A percentile compares a stretch with the other conserved stretches of the same genome.
Conservation (phyloP, 2,888 invertebrate species). For the Phasia obesa region DNA sequence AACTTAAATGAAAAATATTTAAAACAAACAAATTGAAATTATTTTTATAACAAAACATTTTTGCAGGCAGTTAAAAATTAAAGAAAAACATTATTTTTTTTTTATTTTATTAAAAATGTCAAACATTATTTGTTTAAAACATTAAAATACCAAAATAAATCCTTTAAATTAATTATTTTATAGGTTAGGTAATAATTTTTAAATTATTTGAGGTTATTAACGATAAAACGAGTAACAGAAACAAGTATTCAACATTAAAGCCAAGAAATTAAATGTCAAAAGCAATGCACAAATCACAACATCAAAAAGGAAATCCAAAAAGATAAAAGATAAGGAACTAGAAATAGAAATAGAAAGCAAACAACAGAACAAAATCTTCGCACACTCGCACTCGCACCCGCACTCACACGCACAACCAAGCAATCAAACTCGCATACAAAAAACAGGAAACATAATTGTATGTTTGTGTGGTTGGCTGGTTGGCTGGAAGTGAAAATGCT, state of each 20-base stretch:
- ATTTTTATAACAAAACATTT: conserved; percentile 27
- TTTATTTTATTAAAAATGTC: neutral
- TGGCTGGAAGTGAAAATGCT: conserved; percentile 58
- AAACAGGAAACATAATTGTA: neutral
- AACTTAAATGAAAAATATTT: conserved; percentile 69
- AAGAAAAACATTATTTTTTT: neutral
- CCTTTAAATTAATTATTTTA: conserved; percentile 15
- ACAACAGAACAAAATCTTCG: conserved; percentile 69
- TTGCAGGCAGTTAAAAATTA: conserved; percentile 46
- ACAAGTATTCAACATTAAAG: conserved; percentile 54
- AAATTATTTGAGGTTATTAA: conserved; percentile 28
- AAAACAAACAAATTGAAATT: conserved; percentile 78
- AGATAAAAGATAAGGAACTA: conserved; percentile 58
- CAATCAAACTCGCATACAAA: conserved; percentile 14
- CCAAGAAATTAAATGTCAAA: conserved; percentile 73
- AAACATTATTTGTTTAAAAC: conserved; percentile 1
- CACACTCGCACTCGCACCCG: conserved; percentile 33
- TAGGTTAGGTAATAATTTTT: neutral
- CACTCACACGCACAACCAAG: conserved; percentile 16
- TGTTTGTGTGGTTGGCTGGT: neutral
- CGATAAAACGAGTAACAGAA: conserved; percentile 43
- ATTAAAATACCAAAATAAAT: conserved; percentile 26
- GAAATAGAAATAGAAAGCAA: conserved; percentile 65
- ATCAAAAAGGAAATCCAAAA: conserved; percentile 83
- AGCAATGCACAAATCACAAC: conserved; percentile 79